phyloP scores from a whole-genome alignment of 2,888 invertebrate species.

The Ormyrus pomaceus region DNA sequence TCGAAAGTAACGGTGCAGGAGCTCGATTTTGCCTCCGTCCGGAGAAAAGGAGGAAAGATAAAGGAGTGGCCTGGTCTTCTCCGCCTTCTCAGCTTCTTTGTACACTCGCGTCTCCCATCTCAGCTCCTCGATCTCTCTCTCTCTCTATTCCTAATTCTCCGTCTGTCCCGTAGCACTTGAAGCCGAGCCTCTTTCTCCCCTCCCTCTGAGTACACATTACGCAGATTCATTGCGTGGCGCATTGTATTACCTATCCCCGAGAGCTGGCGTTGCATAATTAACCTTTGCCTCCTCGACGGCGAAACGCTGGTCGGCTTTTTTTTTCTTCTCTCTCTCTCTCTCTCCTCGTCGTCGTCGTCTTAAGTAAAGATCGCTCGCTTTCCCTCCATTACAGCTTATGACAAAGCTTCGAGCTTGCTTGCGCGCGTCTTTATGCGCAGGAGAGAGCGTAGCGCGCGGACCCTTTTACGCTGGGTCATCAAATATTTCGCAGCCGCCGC shows the following conservation, averaged over 20 bases:
- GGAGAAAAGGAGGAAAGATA: slow-evolving; percentile 8
- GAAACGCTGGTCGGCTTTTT: slow-evolving; percentile 10
- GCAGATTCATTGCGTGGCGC: slow-evolving; percentile 34
- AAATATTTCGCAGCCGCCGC: slow-evolving; percentile 50
- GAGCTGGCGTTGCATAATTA: slow-evolving; percentile 48
- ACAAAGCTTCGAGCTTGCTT: slow-evolving; percentile 7
- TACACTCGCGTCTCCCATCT: slow-evolving; percentile 17
- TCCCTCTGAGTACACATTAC: slow-evolving; percentile 40
- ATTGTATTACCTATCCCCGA: slow-evolving; percentile 41
- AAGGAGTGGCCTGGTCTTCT: slow-evolving; percentile 37
- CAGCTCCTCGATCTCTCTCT: slow-evolving; percentile 2
- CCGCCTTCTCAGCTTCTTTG: slow-evolving; percentile 47
- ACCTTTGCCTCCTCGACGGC: slow-evolving; percentile 30
- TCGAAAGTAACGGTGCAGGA: neutral
- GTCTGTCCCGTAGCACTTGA: slow-evolving; percentile 14
- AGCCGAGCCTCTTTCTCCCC: neutral
- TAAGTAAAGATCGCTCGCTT: slow-evolving; percentile 40
- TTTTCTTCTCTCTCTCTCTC: neutral
- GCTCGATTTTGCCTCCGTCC: slow-evolving; percentile 44
- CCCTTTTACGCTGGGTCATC: slow-evolving; percentile 49
- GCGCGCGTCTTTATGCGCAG: slow-evolving; percentile 36
- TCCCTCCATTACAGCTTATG: slow-evolving; percentile 29
- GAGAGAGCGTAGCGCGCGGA: neutral
- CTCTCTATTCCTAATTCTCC: slow-evolving; percentile 35
- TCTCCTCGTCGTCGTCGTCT: neutral